phyloP scores from a whole-genome alignment of 2,113 vertebrate genomes.

The Mionectes macconnelli region DNA sequence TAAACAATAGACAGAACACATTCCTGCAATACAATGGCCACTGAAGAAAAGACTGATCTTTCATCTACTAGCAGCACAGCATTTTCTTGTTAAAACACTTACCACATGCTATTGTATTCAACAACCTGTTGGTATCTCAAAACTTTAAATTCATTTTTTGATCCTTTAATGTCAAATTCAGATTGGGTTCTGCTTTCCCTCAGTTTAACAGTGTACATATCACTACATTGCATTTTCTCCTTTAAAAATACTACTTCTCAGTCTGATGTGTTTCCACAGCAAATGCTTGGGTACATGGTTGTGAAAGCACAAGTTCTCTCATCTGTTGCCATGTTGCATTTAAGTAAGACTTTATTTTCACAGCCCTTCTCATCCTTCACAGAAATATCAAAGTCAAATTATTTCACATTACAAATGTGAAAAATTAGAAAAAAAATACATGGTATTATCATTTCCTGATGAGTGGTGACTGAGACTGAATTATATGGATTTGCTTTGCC shows the following conservation, averaged over 20 bases:
- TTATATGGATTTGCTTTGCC: background rate
- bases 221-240: background rate
- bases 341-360: background rate
- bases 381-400: background rate
- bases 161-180: background rate
- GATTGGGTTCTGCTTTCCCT: background rate
- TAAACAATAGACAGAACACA: background rate
- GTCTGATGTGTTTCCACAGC: background rate
- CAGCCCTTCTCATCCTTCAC: background rate
- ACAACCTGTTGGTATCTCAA: background rate
- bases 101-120: background rate
- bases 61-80: background rate
- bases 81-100: background rate
- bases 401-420: background rate
- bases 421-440: background rate
- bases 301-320: background rate
- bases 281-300: background rate
- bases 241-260: slow-evolving; percentile 2
- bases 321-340: background rate
- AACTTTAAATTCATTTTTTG: background rate
- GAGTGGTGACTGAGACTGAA: background rate
- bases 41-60: background rate
- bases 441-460: background rate
- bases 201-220: background rate
- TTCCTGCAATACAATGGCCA: fast-evolving